Conservation (phyloP, 2,888 invertebrate species). For the Ryuthela nishihirai region DNA sequence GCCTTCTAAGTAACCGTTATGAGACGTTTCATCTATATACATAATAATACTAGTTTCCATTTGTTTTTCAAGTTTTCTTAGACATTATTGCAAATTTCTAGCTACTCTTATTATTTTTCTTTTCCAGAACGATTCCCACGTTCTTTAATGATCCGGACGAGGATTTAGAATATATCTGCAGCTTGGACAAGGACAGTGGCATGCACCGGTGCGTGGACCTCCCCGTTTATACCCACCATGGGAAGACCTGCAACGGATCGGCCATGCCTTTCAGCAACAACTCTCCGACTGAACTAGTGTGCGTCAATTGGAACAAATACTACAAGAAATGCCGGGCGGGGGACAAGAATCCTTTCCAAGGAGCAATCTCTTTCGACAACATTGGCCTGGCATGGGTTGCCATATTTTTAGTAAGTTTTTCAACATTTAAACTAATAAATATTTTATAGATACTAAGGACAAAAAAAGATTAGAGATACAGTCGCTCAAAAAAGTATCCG, state of each 20-base stretch:
- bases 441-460: neutral
- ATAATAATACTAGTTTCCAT: no score
- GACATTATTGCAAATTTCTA: no score
- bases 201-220: constrained; percentile 87
- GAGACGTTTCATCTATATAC: no score
- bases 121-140: constrained; percentile 61
- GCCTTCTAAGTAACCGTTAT: no score
- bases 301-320: constrained; percentile 99
- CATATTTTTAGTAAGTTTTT: constrained; percentile 77
- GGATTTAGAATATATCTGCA: constrained; percentile 92
- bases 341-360: constrained; percentile 95
- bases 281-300: constrained; percentile 60
- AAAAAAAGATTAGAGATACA: neutral
- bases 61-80: no score
- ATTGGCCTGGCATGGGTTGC: constrained; percentile 99
- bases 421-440: neutral
- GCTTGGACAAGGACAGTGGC: constrained; percentile 84
- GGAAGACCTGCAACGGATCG: constrained; percentile 70
- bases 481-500: no score
- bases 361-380: constrained; percentile 99
- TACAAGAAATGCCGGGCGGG: constrained; percentile 91
- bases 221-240: constrained; percentile 69
- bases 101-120: no score
- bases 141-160: constrained; percentile 61
- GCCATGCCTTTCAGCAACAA: constrained; percentile 55